phyloP scores from a whole-genome alignment of 2,113 vertebrate genomes.

The Macrotus californicus region DNA sequence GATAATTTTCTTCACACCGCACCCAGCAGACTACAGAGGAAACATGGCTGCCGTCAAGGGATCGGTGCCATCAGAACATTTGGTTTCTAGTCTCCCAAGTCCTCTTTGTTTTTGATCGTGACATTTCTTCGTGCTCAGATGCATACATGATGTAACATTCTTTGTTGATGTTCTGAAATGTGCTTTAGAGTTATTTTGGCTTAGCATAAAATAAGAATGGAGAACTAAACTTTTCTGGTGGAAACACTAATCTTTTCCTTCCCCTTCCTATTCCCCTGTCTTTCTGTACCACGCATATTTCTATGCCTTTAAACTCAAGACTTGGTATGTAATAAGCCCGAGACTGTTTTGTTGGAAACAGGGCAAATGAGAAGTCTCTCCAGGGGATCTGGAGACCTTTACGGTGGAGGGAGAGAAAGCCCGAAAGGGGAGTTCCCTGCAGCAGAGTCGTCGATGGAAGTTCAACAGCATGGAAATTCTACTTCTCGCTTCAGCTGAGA shows the following conservation, averaged over 20 bases:
- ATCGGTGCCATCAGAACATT: conserved; percentile 68
- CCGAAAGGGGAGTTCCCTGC: conserved; percentile 6
- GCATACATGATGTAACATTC: conserved; percentile 71
- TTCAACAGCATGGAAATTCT: conserved; percentile 58
- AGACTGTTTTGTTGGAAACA: conserved; percentile 24
- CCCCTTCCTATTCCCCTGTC: not conserved
- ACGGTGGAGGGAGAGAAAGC: not conserved
- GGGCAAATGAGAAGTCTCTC: conserved; percentile 39
- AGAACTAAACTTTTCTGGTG: conserved; percentile 52
- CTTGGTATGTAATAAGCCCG: conserved; percentile 53
- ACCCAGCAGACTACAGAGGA: not conserved
- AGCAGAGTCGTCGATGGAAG: conserved; percentile 45
- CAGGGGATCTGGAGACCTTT: conserved; percentile 9
- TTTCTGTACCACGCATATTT: not conserved
- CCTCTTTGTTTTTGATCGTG: conserved; percentile 71
- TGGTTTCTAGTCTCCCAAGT: conserved; percentile 67
- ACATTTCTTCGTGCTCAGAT: conserved; percentile 74
- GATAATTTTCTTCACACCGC: not conserved
- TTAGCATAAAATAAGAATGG: conserved; percentile 60
- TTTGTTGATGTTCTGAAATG: conserved; percentile 73
- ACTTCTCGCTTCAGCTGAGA: conserved; percentile 66
- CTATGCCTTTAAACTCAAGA: conserved; percentile 17
- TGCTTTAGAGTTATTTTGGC: conserved; percentile 71
- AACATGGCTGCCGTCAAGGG: conserved; percentile 31
- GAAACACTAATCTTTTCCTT: not conserved